Base-by-base conservation (phyloP, 2,113 vertebrate genomes). In the Carassius carassius region DNA sequence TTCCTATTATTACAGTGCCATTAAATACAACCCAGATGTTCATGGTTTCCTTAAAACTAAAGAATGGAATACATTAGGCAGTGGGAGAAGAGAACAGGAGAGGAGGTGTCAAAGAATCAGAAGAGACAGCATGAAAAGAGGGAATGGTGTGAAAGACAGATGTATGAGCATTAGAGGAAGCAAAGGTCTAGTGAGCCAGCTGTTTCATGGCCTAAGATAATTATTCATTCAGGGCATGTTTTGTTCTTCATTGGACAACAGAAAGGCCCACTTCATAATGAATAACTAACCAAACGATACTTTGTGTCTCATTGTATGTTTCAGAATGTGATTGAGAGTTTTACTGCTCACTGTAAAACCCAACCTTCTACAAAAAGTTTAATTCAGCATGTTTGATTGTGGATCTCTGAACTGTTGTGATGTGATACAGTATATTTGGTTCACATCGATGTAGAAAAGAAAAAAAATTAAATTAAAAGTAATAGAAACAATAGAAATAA, bases 111-210 rank as follows among this genome's bases (percentile, higher is more conserved):
- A 44, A 35, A 70, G 19, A 72, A 44, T 44, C 69, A 44, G 69
- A 72, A 44, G 37, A 72, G 69, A 72, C 69, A n/a, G 19, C 69
- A 41, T 9, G 35, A 41, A 72, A 72, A 70, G 67, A 72, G 35
- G 19, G 37, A 70, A 70, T 21, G 35, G 35, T 41, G 35, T 19
- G 44, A 75, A 75, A 3, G n/a, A 76, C 74, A 76, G 74, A 76
- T 76, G 74, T 73, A 23, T 29, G 74, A 76, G 74, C n/a, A 54
- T 51, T 16, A 76, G 47, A 76, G 74, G 74, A 76, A 54, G 49
- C 13, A 76, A 76, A 17, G 74, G 74, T 49, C 49, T 51, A 51
- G 6, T 54, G 47, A 76, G 10, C 44, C 74, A 76, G 14, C 74
- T 76, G 74, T 76, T 76, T 76, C 49, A 54, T 19, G 74, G 14